Evolutionary conservation across 2,888 invertebrate genomes (phyloP), one percentile per base, ranked within the genome.

Genomic region (Disparrhopalites patrizii): DNA sequence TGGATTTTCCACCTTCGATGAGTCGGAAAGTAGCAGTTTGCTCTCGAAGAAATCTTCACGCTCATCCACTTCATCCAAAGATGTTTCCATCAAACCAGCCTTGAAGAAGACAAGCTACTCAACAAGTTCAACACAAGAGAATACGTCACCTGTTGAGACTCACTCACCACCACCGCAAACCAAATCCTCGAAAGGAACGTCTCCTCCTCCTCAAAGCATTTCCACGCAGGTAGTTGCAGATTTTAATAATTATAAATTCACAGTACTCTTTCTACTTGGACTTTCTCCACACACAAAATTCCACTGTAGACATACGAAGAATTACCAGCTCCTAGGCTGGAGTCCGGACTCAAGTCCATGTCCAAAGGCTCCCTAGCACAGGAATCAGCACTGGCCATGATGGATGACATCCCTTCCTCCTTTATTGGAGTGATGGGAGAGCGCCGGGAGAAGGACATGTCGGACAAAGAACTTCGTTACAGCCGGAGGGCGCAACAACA

Each of bases 131-230:
- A 20, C 43, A 43, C 43, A n/a, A 43, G n/a, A n/a, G n/a, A n/a
- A n/a, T n/a, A n/a, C n/a, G n/a, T n/a, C n/a, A n/a, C n/a, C n/a
- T n/a, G n/a, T n/a, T n/a, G n/a, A n/a, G n/a, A n/a, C n/a, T n/a
- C n/a, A n/a, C n/a, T n/a, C n/a, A n/a, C n/a, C n/a, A n/a, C n/a
- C n/a, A n/a, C n/a, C n/a, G 2, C 18, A 40, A 25, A 7, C 51
- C 23, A 73, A 69, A 66, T 80, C 81, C 50, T 89, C 88, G 66
- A 89, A 87, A 56, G 90, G 89, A 67, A 91, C 91, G 33, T 91
- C 91, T 33, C 91, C 92, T 50, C 90, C 91, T 33, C 91, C 92
- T 2, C 92, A 92, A 79, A 90, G 82, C 77, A 91, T 90, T 77
- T 90, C 91, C 28, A 93, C 92, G 27, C 92, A 93, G 85, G 90